phyloP scores from a whole-genome alignment of 2,113 vertebrate genomes.

The Acrocephalus kingi region DNA sequence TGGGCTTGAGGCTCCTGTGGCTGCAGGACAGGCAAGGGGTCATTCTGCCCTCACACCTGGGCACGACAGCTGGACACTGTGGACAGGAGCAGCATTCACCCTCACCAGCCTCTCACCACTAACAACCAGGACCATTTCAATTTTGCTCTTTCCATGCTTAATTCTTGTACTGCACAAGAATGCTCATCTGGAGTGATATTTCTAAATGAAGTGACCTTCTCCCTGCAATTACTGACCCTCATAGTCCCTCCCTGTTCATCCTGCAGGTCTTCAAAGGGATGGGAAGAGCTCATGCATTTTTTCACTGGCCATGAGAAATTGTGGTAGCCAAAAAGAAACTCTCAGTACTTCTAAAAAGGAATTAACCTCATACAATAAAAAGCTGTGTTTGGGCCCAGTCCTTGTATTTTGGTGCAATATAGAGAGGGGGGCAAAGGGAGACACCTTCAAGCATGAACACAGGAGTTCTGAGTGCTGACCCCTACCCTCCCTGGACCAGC shows the following conservation, averaged over 20 bases:
- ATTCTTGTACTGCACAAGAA: background rate
- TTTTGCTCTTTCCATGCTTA: background rate
- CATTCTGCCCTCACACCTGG: background rate
- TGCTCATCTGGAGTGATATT: background rate
- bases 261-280: background rate
- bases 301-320: background rate
- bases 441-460: background rate
- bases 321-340: background rate
- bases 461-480: background rate
- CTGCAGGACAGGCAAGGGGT: background rate
- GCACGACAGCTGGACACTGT: background rate
- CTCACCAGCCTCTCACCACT: background rate
- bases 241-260: background rate
- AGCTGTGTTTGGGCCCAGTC: background rate
- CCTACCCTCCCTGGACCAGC: background rate
- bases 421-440: background rate
- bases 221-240: background rate
- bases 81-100: fast-evolving
- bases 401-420: fast-evolving
- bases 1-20: background rate
- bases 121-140: background rate
- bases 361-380: background rate
- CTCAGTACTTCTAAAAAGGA: background rate
- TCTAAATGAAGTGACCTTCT: background rate
- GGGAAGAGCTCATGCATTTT: background rate